These are phyloP conservation scores for Ptiloglossa arizonensis DNA, from an alignment of 1,140 invertebrate genomes.

Conservation along the genomic window DNA sequence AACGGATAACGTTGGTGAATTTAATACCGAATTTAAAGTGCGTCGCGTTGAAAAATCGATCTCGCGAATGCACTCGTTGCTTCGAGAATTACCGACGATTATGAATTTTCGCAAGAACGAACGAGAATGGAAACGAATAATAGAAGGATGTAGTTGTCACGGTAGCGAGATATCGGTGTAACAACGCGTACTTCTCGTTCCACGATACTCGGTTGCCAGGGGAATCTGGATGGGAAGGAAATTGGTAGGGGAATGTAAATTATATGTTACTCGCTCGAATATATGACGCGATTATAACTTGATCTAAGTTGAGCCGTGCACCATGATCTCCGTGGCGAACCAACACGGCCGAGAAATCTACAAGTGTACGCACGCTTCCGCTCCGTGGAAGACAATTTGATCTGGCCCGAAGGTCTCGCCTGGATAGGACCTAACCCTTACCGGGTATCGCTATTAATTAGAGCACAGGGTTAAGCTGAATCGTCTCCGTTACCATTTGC, in stretches of 20 bases:
- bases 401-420: neutral
- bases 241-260: constrained; percentile 34
- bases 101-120: too few species aligned
- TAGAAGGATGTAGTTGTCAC: constrained; percentile 6
- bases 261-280: constrained; percentile 42
- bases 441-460: constrained; percentile 62
- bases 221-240: constrained; percentile 4
- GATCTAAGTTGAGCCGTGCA: constrained; percentile 35
- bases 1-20: too few species aligned
- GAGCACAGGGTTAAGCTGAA: constrained; percentile 45
- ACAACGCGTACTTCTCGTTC: neutral
- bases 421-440: neutral
- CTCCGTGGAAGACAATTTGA: constrained; percentile 34
- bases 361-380: constrained; percentile 16
- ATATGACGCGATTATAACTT: constrained; percentile 55
- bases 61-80: too few species aligned
- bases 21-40: too few species aligned
- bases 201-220: constrained; percentile 23
- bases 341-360: constrained; percentile 33
- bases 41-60: too few species aligned
- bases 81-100: neutral
- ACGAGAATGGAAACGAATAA: neutral
- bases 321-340: constrained; percentile 42
- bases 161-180: neutral
- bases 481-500: constrained; percentile 51